Base-by-base conservation (phyloP, 2,888 invertebrate genomes). In the Schizotus pectinicornis region DNA sequence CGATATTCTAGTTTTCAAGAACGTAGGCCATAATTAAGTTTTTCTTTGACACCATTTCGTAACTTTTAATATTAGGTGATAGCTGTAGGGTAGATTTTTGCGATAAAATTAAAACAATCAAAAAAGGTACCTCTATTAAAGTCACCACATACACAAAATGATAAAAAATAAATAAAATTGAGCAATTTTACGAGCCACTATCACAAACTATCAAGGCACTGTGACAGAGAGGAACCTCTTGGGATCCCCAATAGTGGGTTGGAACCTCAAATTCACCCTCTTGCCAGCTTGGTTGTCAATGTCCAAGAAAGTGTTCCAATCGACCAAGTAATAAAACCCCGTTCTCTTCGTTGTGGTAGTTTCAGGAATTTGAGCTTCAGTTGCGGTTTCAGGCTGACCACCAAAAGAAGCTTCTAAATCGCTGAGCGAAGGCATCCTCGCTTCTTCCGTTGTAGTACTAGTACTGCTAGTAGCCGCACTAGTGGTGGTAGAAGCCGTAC, bases 291-390 rank as follows among this genome's bases (percentile, higher is more conserved):
- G 90, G 65, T 86, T 85, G 7, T 92, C 93, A 2, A 93, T 92
- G 79, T 92, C 92, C 11, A 93, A 81, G 72, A 94, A 94, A 50
- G 89, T 86, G 72, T 94, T 93, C 92, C 92, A 92, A 74, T 94
- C 94, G 6, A 92, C 82, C 72, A 93, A 84, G 81, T 92, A 93
- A 74, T 93, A 94, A 65, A 93, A 88, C 0, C 93, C 94, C 58
- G 88, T 92, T 35, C 86, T 87, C 0, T 88, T 84, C 3, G 91
- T 88, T 9, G 83, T 82, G 2, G 87, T 84, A 36, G 80, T 75
- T 35, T 78, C 80, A 0, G 84, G 82, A 22, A 22, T 11, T 9
- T 38, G 54, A 14, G 8, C 64, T 64, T 22, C 68, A 83, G 83
- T 82, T 61, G 78, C 76, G 1, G 87, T 84, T 34, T 81, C 78